Conservation (phyloP, 2,113 vertebrate species). For the Calypte anna region DNA sequence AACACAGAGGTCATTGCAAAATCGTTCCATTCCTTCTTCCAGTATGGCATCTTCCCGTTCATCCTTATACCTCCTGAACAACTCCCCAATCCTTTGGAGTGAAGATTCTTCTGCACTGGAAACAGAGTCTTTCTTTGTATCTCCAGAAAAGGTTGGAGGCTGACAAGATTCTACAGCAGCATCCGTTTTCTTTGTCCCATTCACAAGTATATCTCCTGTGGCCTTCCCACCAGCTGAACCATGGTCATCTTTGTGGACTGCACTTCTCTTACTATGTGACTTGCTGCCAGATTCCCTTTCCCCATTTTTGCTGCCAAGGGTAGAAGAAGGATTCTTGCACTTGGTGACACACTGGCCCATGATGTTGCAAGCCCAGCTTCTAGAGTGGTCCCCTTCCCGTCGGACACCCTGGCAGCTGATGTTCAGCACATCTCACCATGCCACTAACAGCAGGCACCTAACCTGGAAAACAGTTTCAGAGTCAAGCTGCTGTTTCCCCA, state of each 20-base stretch:
- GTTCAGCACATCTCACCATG: conserved; percentile 88
- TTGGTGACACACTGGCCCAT: conserved; percentile 99
- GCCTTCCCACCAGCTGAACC: conserved; percentile 80
- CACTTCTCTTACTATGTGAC: conserved; percentile 87
- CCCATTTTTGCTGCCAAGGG: conserved; percentile 97
- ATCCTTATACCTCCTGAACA: conserved; percentile 94
- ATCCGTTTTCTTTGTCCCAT: conserved; percentile 92
- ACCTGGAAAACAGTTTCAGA: conserved; percentile 68
- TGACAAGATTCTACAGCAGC: conserved; percentile 82
- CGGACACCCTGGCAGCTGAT: conserved; percentile 81
- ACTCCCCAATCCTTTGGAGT: conserved; percentile 85
- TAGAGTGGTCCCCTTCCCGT: conserved; percentile 78
- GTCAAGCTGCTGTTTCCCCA: conserved; percentile 11
- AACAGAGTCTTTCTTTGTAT: conserved; percentile 78
- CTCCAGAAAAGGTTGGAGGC: conserved; percentile 76
- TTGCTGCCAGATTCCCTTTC: conserved; percentile 91
- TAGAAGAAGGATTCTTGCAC: conserved; percentile 98
- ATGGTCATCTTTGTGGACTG: conserved; percentile 87
- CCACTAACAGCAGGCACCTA: conserved; percentile 77
- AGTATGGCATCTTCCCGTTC: conserved; percentile 94
- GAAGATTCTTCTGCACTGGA: conserved; percentile 86
- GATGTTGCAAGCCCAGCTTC: conserved; percentile 78
- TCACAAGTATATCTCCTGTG: conserved; percentile 87
- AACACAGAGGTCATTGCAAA: conserved; percentile 96
- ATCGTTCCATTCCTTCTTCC: conserved; percentile 98